These are phyloP conservation scores for Lochmaea crataegi DNA, from an alignment of 2,888 invertebrate species.

Conservation along the genomic window DNA sequence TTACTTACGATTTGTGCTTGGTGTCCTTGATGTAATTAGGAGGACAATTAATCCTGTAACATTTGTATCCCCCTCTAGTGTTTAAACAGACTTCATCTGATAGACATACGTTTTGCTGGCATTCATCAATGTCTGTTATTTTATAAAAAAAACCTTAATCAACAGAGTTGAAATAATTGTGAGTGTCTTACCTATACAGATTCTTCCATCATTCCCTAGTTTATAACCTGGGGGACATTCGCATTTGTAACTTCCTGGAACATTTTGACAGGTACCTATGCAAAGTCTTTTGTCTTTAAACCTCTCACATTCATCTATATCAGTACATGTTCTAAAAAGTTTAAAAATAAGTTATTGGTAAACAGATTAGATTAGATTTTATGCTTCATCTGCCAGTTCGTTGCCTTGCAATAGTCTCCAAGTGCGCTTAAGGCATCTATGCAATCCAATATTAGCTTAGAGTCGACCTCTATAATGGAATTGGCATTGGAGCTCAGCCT, in stretches of 20 bases:
- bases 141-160: not conserved
- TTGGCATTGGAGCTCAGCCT: too few species aligned
- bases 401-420: too few species aligned
- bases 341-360: too few species aligned
- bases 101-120: slow-evolving; percentile 68
- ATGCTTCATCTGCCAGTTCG: too few species aligned
- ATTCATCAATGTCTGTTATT: slow-evolving; percentile 78
- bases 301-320: slow-evolving; percentile 88
- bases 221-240: slow-evolving; percentile 84
- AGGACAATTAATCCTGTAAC: slow-evolving; percentile 88
- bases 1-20: slow-evolving; percentile 82
- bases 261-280: slow-evolving; percentile 84
- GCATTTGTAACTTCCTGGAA: slow-evolving; percentile 87
- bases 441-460: too few species aligned
- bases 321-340: slow-evolving; percentile 73
- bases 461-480: too few species aligned
- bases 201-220: slow-evolving; percentile 78
- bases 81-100: slow-evolving; percentile 88
- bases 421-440: too few species aligned
- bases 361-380: too few species aligned
- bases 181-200: slow-evolving; percentile 80
- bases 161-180: not conserved
- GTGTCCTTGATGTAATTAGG: slow-evolving; percentile 83
- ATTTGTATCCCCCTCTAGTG: slow-evolving; percentile 88
- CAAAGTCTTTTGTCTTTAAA: slow-evolving; percentile 79